Conservation (phyloP, 2,888 invertebrate species). For the Tetragnatha montana region DNA sequence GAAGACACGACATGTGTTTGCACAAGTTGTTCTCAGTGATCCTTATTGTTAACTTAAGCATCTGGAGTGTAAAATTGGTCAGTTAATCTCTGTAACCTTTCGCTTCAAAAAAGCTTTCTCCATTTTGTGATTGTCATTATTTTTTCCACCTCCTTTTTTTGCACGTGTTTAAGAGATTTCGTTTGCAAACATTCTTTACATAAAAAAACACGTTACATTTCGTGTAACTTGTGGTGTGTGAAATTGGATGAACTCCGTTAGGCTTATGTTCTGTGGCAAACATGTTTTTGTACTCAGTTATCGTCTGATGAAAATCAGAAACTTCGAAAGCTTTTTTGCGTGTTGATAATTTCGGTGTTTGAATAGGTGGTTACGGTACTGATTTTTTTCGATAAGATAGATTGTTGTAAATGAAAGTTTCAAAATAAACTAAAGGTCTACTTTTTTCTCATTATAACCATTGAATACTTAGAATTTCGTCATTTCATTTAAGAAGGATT, state of each 20-base stretch:
- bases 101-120: not conserved
- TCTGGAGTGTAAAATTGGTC: constrained; percentile 2
- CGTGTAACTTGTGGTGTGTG: not conserved
- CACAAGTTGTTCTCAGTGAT: not conserved
- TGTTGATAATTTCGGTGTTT: not conserved
- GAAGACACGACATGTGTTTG: not conserved
- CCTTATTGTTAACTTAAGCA: not conserved
- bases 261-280: too few relatives aligned
- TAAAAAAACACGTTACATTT: not conserved
- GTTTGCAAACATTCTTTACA: not conserved
- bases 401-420: too few relatives aligned
- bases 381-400: not conserved
- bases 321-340: not conserved
- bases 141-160: not conserved
- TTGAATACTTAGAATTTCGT: too few relatives aligned
- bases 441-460: too few relatives aligned
- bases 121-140: not conserved
- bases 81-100: not conserved
- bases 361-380: not conserved
- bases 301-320: not conserved
- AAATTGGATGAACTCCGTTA: not conserved
- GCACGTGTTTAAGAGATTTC: not conserved
- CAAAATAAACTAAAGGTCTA: too few relatives aligned
- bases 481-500: too few relatives aligned
- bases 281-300: not conserved